Percentiles rank a stretch among this genome's conserved stretches.
phyloP scores from a whole-genome alignment of 2,113 vertebrate species.

The Oryzias melastigma region DNA sequence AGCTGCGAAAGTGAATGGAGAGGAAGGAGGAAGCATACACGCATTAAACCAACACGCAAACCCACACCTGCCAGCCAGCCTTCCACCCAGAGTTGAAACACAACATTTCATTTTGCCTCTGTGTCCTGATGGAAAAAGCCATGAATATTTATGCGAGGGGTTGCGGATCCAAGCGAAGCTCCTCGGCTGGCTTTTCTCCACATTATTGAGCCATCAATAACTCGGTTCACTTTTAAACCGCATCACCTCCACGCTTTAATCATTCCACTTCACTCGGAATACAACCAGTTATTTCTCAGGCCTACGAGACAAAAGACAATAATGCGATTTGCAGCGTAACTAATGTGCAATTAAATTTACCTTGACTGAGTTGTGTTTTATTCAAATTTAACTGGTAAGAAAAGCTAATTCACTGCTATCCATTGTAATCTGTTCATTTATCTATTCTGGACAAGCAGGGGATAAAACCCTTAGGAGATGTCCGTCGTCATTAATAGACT shows the following conservation, averaged over 20 bases:
- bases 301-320: not conserved
- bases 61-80: not conserved
- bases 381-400: not conserved
- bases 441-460: not conserved
- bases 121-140: slow-evolving; percentile 14
- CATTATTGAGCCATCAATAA: slow-evolving; percentile 16
- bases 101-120: slow-evolving; percentile 15
- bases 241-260: slow-evolving; percentile 1
- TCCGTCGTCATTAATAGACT: not conserved
- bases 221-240: slow-evolving; percentile 10
- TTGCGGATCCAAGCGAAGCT: slow-evolving; percentile 6
- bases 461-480: not conserved
- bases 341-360: not conserved
- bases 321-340: not conserved
- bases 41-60: slow-evolving; percentile 7
- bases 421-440: not conserved
- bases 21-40: slow-evolving; percentile 6
- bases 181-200: slow-evolving; percentile 5
- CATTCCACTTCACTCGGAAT: slow-evolving; percentile 6
- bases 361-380: not conserved
- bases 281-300: not conserved
- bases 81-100: slow-evolving; percentile 7
- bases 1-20: slow-evolving; percentile 25
- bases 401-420: slow-evolving; percentile 1
- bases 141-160: slow-evolving; percentile 46